Percentiles rank a stretch among this genome's conserved stretches.
Conservation (phyloP, 2,113 vertebrate genomes). For the Acanthochromis polyacanthus region DNA sequence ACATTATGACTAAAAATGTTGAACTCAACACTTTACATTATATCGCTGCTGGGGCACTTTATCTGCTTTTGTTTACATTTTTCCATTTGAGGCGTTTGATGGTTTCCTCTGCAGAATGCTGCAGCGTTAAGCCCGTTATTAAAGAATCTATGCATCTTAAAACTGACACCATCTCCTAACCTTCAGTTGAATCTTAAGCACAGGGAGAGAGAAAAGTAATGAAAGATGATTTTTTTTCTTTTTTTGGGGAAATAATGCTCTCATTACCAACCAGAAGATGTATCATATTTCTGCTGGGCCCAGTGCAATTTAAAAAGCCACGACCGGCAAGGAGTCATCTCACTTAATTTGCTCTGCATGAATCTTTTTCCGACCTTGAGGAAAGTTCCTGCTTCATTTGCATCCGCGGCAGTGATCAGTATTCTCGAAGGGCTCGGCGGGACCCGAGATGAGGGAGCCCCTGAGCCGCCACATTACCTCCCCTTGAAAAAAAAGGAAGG, state of each 20-base stretch:
- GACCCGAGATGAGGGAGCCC: conserved; percentile 58
- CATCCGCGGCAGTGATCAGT: conserved; percentile 67
- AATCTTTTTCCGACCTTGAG: conserved; percentile 74
- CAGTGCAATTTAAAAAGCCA: conserved; percentile 61
- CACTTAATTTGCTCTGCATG: conserved; percentile 68
- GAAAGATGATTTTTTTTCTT: conserved; percentile 31
- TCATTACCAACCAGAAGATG: conserved; percentile 58
- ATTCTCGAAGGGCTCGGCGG: conserved; percentile 54
- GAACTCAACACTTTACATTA: too few relatives aligned
- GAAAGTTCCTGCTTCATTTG: conserved; percentile 69
- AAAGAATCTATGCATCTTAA: conserved; percentile 6
- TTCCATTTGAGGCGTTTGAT: too few relatives aligned
- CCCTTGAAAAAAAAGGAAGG: conserved; percentile 32
- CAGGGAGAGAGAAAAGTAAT: conserved; percentile 37
- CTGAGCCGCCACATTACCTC: conserved; percentile 60
- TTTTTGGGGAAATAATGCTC: conserved; percentile 38
- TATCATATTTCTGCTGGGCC: conserved; percentile 49
- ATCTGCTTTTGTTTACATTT: too few relatives aligned
- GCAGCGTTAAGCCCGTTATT: conserved; percentile 4
- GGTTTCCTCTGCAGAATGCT: too few relatives aligned
- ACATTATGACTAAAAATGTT: too few relatives aligned
- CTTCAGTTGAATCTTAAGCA: conserved; percentile 44
- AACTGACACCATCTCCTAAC: not conserved
- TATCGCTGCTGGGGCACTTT: too few relatives aligned
- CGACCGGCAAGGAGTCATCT: conserved; percentile 46